Percentiles rank a stretch among this genome's conserved stretches.
phyloP scores from a whole-genome alignment of 2,113 vertebrate genomes.

The Dromiciops gliroides region DNA sequence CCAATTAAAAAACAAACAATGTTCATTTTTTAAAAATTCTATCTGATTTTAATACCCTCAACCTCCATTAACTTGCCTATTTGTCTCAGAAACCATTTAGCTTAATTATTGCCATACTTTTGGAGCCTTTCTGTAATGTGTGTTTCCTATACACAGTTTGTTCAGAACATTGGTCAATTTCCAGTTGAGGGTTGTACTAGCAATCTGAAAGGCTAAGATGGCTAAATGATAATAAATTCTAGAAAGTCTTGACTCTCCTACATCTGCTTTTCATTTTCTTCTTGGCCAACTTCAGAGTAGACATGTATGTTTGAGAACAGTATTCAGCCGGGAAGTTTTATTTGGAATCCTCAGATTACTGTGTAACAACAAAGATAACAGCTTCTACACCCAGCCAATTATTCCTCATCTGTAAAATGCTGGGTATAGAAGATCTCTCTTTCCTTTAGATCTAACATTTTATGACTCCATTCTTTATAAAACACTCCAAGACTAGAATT shows the following conservation, averaged over 20 bases:
- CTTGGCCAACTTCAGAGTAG: not conserved
- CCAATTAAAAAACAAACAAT: not conserved
- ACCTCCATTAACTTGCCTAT: not conserved
- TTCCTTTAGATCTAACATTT: conserved; percentile 38
- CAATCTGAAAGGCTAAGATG: conserved; percentile 42
- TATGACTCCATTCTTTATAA: conserved; percentile 44
- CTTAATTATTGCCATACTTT: conserved; percentile 7
- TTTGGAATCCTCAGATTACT: conserved; percentile 48
- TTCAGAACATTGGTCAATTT: conserved; percentile 34
- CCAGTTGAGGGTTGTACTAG: conserved; percentile 43
- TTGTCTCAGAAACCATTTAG: not conserved
- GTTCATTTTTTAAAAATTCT: not conserved
- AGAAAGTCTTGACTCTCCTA: conserved; percentile 36
- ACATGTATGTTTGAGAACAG: conserved; percentile 29
- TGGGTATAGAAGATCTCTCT: not conserved
- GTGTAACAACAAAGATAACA: conserved; percentile 64
- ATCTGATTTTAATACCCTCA: not conserved
- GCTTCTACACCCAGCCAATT: not conserved
- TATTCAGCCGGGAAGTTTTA: conserved; percentile 39
- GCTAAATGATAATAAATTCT: conserved; percentile 43
- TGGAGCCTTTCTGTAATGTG: not conserved
- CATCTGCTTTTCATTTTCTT: conserved; percentile 33
- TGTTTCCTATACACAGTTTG: conserved; percentile 19
- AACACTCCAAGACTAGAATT: conserved; percentile 12
- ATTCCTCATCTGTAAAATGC: not conserved